phyloP scores from a whole-genome alignment of 2,888 invertebrate genomes.

The Germaria angustata region DNA sequence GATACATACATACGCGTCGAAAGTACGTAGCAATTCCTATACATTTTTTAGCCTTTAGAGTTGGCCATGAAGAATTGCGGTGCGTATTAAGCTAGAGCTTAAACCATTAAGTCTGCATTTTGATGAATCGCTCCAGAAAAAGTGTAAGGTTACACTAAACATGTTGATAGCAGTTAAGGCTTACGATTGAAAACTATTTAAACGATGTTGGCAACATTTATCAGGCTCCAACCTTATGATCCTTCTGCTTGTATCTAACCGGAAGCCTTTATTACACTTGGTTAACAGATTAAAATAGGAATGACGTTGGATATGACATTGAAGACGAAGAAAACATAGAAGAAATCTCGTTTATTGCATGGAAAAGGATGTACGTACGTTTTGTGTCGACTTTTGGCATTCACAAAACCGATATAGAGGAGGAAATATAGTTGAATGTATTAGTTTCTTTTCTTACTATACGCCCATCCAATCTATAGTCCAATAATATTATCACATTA shows the following conservation, averaged over 20 bases:
- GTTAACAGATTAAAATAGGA: neutral
- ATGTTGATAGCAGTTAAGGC: constrained; percentile 44
- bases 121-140: constrained; percentile 43
- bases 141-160: constrained; percentile 55
- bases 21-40: neutral
- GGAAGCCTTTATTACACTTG: constrained; percentile 14
- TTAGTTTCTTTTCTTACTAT: too few species aligned
- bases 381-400: too few species aligned
- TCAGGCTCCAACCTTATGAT: neutral
- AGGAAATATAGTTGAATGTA: too few species aligned
- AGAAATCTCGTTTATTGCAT: too few species aligned
- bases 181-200: constrained; percentile 5
- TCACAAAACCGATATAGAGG: too few species aligned
- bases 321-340: too few species aligned
- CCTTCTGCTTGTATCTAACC: neutral
- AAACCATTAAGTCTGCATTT: constrained; percentile 42
- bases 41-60: neutral
- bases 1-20: neutral
- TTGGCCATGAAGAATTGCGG: constrained; percentile 1
- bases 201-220: constrained; percentile 13
- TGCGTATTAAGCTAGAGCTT: constrained; percentile 38
- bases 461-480: too few species aligned
- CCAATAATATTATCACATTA: too few species aligned
- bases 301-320: neutral
- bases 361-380: too few species aligned